Base-by-base conservation (phyloP, 2,888 invertebrate genomes). In the Oeneis ivallda region DNA sequence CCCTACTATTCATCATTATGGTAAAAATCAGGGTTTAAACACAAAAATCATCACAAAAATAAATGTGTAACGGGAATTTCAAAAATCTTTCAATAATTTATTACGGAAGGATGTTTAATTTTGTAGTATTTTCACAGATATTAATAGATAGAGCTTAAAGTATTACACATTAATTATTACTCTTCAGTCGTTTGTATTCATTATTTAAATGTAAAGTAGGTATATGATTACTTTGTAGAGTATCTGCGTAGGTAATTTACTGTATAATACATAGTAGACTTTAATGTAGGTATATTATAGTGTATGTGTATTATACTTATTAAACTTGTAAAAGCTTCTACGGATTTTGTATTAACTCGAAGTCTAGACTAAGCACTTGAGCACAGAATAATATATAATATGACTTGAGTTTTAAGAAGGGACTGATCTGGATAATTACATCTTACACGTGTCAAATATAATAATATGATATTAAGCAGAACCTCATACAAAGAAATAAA, bases 61-160 rank as follows among this genome's bases (percentile, higher is more conserved):
- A 26, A 26, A 26, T 26, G 26, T 26, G 26, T 26, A 26, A 26
- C 5, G 26, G 5, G 5, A 26, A 26, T 26, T 4, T 26, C 26
- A 26, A 26, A 26, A 26, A 4, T 26, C 4, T 26, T 26, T 1
- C 26, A 26, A 26, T 26, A 19, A 26, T 26, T n/a, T n/a, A n/a
- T n/a, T 50, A 17, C 11, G 32, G 4, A 2, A 13, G 32, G 32
- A 52, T n/a, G 6, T 53, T 53, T 15, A 15, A 15, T 53, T 53
- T 37, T 8, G n/a, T 53, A 53, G 37, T 17, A 7, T 15, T 53
- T 37, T 53, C 5, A 53, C 15, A 37, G 53, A n/a, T 53, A 53
- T n/a, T n/a, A 53, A 37, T 11, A 26, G 5, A 9, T 13, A 9
- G 53, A 9, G 53, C 53, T 53, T 53, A 53, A 53, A 37, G 8